Base-by-base conservation (phyloP, 92 coral and sea anemone species). In the Montipora capitata region DNA sequence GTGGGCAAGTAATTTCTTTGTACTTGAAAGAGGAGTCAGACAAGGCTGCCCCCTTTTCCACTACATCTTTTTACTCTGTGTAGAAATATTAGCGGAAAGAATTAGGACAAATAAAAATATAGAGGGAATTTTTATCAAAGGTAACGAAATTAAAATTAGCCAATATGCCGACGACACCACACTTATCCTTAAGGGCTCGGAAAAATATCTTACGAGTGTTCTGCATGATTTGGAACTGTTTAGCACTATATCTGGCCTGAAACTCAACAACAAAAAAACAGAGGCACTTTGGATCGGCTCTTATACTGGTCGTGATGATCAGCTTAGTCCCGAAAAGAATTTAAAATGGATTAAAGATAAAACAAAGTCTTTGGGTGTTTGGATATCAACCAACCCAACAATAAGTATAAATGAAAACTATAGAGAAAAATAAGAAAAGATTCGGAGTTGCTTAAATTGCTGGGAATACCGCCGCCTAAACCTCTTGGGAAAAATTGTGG, bases 181-280 rank as follows among this genome's bases (percentile, higher is more conserved):
- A 58, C 64, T 58, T 58, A 58, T 58, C 64, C 64, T 58, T 58
- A 58, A 58, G 3, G 64, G 64, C 64, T 15, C 64, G 17, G 64
- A 58, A 58, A 58, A 58, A 51, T 58, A 18, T 58, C 15, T 58
- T 58, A 58, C 64, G 64, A 4, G 11, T 58, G 64, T 13, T 58
- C 64, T 58, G 64, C n/a, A 13, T 58, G 64, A 58, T 8, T 58
- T 58, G 64, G 64, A 58, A 58, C 64, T 58, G 64, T 58, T 58
- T 58, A 58, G 64, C 52, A 48, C 52, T 48, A 48, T 3, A 48
- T 48, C 52, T 48, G 52, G 52, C 52, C 52, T 48, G 52, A 48
- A 5, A 48, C 52, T 48, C 52, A 48, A 48, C 10, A 1, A 48
- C 10, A 48, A 48, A 27, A 27, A 48, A 48, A 48, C 52, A 48